Conservation (phyloP, 2,113 vertebrate species). For the Corythornis cristatus region DNA sequence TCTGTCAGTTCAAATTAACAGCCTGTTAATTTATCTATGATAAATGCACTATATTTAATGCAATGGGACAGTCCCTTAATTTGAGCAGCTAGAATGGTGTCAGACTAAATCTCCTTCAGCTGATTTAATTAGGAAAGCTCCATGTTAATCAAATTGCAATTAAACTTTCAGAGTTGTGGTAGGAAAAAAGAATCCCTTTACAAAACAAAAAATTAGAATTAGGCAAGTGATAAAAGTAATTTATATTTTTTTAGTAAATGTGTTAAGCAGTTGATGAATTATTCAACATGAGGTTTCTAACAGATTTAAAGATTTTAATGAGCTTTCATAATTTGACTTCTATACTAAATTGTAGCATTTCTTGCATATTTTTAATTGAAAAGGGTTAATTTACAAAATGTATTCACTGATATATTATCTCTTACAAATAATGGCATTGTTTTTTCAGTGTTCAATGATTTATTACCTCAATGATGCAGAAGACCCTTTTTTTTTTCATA, state of each 20-base stretch:
- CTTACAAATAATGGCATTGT: background rate
- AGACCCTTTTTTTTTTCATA: background rate
- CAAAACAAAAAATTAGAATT: slow-evolving; percentile 45
- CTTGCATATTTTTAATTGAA: slow-evolving; percentile 35
- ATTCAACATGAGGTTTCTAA: slow-evolving; percentile 50
- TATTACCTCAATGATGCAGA: background rate
- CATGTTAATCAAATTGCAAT: slow-evolving; percentile 68
- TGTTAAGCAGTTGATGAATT: slow-evolving; percentile 64
- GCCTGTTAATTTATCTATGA: slow-evolving; percentile 49
- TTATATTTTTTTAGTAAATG: slow-evolving; percentile 40
- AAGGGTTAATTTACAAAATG: slow-evolving; percentile 26
- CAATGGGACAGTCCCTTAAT: slow-evolving; percentile 65
- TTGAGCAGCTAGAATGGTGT: slow-evolving; percentile 49
- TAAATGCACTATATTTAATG: slow-evolving; percentile 66
- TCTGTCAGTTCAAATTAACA: slow-evolving; percentile 59
- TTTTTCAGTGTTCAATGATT: background rate
- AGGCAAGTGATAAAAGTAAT: slow-evolving; percentile 42
- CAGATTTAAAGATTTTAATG: slow-evolving; percentile 69
- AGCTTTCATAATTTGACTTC: slow-evolving; percentile 61
- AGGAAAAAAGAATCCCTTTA: background rate
- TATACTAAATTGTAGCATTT: slow-evolving; percentile 35
- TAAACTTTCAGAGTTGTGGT: slow-evolving; percentile 49
- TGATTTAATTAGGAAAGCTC: slow-evolving; percentile 74
- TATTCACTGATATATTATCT: background rate
- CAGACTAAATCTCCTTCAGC: slow-evolving; percentile 64